Percentiles rank a stretch among this genome's conserved stretches.
phyloP scores from a whole-genome alignment of 2,888 invertebrate species.

The Cephus pulcher region DNA sequence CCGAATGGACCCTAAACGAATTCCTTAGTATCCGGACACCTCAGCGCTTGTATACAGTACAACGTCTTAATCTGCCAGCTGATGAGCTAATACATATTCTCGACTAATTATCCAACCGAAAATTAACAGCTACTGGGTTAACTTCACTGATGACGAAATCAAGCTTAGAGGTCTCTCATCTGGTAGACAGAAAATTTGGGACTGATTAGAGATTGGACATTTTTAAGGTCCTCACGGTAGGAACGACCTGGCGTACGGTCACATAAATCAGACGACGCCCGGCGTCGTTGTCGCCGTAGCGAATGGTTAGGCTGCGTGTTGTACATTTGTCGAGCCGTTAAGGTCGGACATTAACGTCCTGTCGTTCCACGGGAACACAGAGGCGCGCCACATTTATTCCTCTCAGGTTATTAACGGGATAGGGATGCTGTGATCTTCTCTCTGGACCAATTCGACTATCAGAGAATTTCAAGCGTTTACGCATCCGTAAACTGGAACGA shows the following conservation, averaged over 20 bases:
- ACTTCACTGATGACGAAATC: neutral
- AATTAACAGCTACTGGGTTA: neutral
- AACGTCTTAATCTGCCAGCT: neutral
- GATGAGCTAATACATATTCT: neutral
- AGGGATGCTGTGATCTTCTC: neutral
- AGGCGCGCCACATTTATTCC: neutral
- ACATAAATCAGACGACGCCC: neutral
- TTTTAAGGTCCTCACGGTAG: neutral
- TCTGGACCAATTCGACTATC: neutral
- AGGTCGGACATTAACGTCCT: constrained; percentile 21
- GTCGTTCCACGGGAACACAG: neutral
- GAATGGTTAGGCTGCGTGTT: constrained; percentile 2
- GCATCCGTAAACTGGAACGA: neutral
- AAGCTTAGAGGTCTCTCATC: neutral
- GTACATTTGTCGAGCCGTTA: constrained; percentile 24
- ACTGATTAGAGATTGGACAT: neutral
- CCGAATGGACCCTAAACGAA: neutral
- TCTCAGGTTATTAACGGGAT: neutral
- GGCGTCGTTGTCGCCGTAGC: neutral
- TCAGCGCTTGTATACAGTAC: neutral
- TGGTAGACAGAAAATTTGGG: neutral
- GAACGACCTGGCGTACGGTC: neutral
- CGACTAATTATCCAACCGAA: neutral
- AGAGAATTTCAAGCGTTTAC: neutral
- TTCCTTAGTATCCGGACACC: neutral